A percentile compares a stretch with the other conserved stretches of the same genome.
Conservation (phyloP, 2,888 invertebrate genomes). For the Polydrusus cervinus region DNA sequence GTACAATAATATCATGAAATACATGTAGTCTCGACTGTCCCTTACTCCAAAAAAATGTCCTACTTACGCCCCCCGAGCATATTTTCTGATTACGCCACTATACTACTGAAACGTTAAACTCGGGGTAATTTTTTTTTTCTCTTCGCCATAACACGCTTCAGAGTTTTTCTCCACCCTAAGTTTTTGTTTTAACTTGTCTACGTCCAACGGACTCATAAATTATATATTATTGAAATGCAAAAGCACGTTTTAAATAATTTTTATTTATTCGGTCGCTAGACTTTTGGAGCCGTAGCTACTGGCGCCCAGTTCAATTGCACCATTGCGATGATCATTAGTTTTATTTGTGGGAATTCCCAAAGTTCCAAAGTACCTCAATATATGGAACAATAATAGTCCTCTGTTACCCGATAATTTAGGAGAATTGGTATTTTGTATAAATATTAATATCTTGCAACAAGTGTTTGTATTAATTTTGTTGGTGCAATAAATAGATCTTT, state of each 20-base stretch:
- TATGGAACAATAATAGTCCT: not conserved
- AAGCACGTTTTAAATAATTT: not conserved
- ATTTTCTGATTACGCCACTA: too few relatives aligned
- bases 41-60: too few relatives aligned
- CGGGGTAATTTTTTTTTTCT: too few relatives aligned
- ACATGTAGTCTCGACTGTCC: too few relatives aligned
- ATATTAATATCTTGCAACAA: not conserved
- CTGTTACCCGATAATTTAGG: not conserved
- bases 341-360: conserved; percentile 15
- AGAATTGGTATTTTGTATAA: not conserved
- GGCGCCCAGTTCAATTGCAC: conserved; percentile 9
- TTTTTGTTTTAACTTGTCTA: not conserved
- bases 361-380: conserved; percentile 2
- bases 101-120: too few relatives aligned
- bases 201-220: not conserved
- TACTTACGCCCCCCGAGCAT: too few relatives aligned
- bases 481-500: not conserved
- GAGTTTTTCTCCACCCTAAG: not conserved
- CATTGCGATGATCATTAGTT: not conserved
- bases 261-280: not conserved
- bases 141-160: too few relatives aligned
- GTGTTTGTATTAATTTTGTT: not conserved
- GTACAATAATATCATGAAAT: too few relatives aligned
- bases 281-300: conserved; percentile 19
- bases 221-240: not conserved